Conservation (phyloP, 2,888 invertebrate genomes). For the Hirtodrosophila alboralis region DNA sequence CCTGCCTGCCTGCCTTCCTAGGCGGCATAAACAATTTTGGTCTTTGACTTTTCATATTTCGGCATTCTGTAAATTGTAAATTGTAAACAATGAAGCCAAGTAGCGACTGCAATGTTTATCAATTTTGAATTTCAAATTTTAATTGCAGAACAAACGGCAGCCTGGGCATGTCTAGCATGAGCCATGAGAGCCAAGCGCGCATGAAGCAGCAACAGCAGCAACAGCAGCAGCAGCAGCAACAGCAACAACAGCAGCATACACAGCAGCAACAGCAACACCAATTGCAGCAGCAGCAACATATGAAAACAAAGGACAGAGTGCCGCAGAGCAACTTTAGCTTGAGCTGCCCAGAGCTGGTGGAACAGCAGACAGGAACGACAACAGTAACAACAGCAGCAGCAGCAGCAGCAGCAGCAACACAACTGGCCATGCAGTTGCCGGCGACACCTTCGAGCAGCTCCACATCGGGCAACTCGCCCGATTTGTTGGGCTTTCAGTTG, state of each 20-base stretch:
- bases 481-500: conserved; percentile 73
- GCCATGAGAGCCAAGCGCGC: conserved; percentile 82
- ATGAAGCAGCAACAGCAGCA: conserved; percentile 80
- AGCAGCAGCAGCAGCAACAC: conserved; percentile 29
- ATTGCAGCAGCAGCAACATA: conserved; percentile 28
- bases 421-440: conserved; percentile 60
- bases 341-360: conserved; percentile 58
- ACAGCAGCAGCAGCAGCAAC: conserved; percentile 64
- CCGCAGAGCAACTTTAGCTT: conserved; percentile 37
- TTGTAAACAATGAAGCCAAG: conserved; percentile 47
- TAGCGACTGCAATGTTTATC: conserved; percentile 44
- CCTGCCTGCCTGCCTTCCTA: conserved; percentile 9
- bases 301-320: conserved; percentile 52
- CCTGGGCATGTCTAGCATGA: conserved; percentile 81
- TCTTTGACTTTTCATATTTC: conserved; percentile 48
- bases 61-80: conserved; percentile 31
- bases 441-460: conserved; percentile 75
- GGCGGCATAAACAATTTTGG: conserved; percentile 46
- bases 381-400: conserved; percentile 27
- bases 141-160: conserved; percentile 64
- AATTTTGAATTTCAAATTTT: conserved; percentile 27
- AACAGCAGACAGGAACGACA: conserved; percentile 46
- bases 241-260: conserved; percentile 52
- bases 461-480: conserved; percentile 82
- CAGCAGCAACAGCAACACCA: conserved; percentile 46